phyloP scores from a whole-genome alignment of 2,113 vertebrate genomes.

The Physeter macrocephalus region DNA sequence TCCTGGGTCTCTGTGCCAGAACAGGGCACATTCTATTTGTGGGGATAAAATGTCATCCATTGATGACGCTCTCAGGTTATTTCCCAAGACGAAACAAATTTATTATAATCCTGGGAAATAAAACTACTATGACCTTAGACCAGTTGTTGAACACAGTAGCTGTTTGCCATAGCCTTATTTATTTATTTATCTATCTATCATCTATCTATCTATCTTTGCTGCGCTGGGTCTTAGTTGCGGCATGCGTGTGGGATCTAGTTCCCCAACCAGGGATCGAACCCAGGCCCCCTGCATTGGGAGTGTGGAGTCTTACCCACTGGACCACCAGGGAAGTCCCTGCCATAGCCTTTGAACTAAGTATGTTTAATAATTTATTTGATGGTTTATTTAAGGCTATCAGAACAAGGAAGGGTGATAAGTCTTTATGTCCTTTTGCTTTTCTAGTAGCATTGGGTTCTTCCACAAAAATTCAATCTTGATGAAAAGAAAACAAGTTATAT shows the following conservation, averaged over 20 bases:
- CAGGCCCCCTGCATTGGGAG: too few species aligned
- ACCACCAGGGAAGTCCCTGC: too few species aligned
- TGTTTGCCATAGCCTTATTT: not conserved
- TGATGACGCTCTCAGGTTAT: not conserved
- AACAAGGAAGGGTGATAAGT: not conserved
- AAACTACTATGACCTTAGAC: not conserved
- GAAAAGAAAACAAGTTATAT: not conserved
- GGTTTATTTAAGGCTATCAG: not conserved
- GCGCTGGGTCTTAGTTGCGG: too few species aligned
- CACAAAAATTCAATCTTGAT: not conserved
- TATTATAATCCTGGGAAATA: not conserved
- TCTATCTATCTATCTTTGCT: too few species aligned
- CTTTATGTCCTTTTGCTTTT: not conserved
- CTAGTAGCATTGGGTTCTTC: not conserved
- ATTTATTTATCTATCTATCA: too few species aligned
- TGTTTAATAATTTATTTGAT: not conserved
- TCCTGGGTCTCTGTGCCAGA: not conserved
- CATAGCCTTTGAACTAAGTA: not conserved
- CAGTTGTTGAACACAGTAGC: not conserved
- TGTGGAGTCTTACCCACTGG: fast-evolving
- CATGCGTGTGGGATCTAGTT: too few species aligned
- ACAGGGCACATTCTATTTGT: not conserved
- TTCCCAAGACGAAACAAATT: not conserved
- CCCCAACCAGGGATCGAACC: too few species aligned
- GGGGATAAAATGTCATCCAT: not conserved